Conservation (phyloP, 2,113 vertebrate genomes). For the Hirundichthys speculiger region DNA sequence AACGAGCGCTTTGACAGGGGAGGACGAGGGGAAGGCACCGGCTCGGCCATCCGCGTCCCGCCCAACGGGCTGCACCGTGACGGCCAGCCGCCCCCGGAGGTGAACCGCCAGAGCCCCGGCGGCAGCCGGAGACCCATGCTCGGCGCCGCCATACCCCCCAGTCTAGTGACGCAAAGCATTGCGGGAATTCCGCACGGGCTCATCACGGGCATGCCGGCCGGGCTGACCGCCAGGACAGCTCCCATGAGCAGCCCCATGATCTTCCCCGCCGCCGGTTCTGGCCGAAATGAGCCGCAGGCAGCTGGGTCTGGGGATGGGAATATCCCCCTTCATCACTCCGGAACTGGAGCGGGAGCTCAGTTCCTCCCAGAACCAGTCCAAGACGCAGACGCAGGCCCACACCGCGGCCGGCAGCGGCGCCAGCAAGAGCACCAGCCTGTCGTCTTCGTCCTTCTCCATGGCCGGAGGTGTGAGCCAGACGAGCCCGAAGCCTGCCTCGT, state of each 20-base stretch:
- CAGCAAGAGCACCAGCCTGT: slow-evolving; percentile 61
- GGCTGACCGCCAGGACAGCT: slow-evolving; percentile 76
- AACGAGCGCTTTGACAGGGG: slow-evolving; percentile 76
- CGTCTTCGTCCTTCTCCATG: slow-evolving; percentile 70
- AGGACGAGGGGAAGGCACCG: slow-evolving; percentile 74
- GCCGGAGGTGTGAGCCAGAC: slow-evolving; percentile 74
- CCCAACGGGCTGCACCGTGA: slow-evolving; percentile 86
- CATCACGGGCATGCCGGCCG: slow-evolving; percentile 73
- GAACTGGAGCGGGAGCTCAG: slow-evolving; percentile 86
- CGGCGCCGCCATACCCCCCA: slow-evolving; percentile 82
- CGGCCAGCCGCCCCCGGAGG: slow-evolving; percentile 77
- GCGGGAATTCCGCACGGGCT: slow-evolving; percentile 77
- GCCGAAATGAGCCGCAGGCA: slow-evolving; percentile 82
- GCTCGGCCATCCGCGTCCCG: slow-evolving; percentile 64
- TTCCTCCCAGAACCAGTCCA: slow-evolving; percentile 82
- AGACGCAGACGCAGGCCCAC: slow-evolving; percentile 73
- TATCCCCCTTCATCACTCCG: slow-evolving; percentile 74
- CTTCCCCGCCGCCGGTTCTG: slow-evolving; percentile 77
- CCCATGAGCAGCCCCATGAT: slow-evolving; percentile 75
- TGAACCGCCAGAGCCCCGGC: slow-evolving; percentile 85
- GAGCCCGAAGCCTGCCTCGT: slow-evolving; percentile 83
- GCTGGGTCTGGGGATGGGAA: slow-evolving; percentile 75
- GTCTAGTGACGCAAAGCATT: slow-evolving; percentile 81
- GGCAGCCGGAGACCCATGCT: slow-evolving; percentile 84
- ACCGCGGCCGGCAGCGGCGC: slow-evolving; percentile 75